Base-by-base conservation (phyloP, 2,888 invertebrate species). In the Ectemnius lituratus region DNA sequence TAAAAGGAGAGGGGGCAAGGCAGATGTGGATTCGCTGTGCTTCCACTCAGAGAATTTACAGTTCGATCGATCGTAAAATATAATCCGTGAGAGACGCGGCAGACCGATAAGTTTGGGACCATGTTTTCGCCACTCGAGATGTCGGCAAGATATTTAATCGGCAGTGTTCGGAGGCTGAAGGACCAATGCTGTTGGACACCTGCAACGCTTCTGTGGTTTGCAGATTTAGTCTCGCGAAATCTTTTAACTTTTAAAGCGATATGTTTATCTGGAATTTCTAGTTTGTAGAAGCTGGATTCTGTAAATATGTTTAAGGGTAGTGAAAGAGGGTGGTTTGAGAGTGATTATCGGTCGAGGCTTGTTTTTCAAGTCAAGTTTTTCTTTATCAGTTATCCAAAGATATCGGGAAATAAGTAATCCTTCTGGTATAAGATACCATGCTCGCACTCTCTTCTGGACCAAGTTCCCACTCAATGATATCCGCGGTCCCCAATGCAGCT, bases 401-500 rank as follows among this genome's bases (percentile, higher is more conserved):
- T 13, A 56, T 52, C 23, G 45, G 28, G 56, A 58, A 69, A 69
- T 66, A 45, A 49, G 76, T 73, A 73, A 73, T 76, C 77, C 45
- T 60, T 71, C 74, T 37, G 77, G 46, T 76, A 69, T 69, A 64
- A 62, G 65, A 69, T 60, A 52, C 20, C 37, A 37, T 46, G 2
- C n/a, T 11, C 11, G 52, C 52, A 8, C 28, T 49, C 23, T 14
- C 27, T 52, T 52, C 16, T 13, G 14, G 49, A 62, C 61, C 61
- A 66, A 52, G 62, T 71, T 72, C 70, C 74, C 78, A 76, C 76
- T 79, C 80, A 73, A 76, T 72, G 78, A 74, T 84, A 84, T 73
- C 84, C 74, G 77, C 85, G 62, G 84, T 65, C 78, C 79, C 77
- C 80, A 85, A 82, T 78, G 81, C 75, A 81, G 76, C 81, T 85